Percentiles rank a stretch among this genome's conserved stretches.
Evolutionary conservation across 2,113 vertebrate genomes (phyloP).

Genomic region (Dicentrarchus labrax): DNA sequence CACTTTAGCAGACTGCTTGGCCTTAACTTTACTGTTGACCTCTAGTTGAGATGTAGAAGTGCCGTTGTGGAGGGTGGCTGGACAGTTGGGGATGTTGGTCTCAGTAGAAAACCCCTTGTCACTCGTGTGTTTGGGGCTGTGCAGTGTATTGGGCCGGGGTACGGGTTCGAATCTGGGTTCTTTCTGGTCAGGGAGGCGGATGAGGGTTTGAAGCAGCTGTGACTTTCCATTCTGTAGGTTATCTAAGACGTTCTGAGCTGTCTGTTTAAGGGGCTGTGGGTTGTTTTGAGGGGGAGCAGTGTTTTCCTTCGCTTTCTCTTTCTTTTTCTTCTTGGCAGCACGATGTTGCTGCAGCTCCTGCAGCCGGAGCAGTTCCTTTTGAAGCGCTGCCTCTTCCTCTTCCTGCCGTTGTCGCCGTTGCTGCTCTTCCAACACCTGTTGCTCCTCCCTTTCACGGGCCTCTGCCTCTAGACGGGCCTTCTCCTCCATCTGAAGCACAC

Average conservation of each 20-base stretch:
- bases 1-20: slow-evolving; percentile 83
- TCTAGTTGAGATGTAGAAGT: slow-evolving; percentile 82
- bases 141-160: slow-evolving; percentile 52
- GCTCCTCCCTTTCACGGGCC: slow-evolving; percentile 89
- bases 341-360: slow-evolving; percentile 92
- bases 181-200: slow-evolving; percentile 81
- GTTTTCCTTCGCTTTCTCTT: slow-evolving; percentile 90
- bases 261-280: slow-evolving; percentile 86
- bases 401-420: slow-evolving; percentile 81
- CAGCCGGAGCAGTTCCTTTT: slow-evolving; percentile 90
- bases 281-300: slow-evolving; percentile 80
- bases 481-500: slow-evolving; percentile 90
- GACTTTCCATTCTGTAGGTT: slow-evolving; percentile 89
- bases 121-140: slow-evolving; percentile 80
- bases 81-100: slow-evolving; percentile 44
- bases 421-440: slow-evolving; percentile 88
- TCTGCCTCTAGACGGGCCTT: slow-evolving; percentile 94
- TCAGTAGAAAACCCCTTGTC: slow-evolving; percentile 85
- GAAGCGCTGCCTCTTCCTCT: slow-evolving; percentile 90
- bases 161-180: slow-evolving; percentile 67
- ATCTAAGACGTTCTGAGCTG: slow-evolving; percentile 84
- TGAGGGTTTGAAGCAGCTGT: slow-evolving; percentile 86
- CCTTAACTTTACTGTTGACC: slow-evolving; percentile 82
- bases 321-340: slow-evolving; percentile 95
- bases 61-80: slow-evolving; percentile 59